Evolutionary conservation across 2,888 invertebrate species (phyloP), one percentile per base, ranked within the genome.

Genomic region (Hydroisotoma schaefferi): DNA sequence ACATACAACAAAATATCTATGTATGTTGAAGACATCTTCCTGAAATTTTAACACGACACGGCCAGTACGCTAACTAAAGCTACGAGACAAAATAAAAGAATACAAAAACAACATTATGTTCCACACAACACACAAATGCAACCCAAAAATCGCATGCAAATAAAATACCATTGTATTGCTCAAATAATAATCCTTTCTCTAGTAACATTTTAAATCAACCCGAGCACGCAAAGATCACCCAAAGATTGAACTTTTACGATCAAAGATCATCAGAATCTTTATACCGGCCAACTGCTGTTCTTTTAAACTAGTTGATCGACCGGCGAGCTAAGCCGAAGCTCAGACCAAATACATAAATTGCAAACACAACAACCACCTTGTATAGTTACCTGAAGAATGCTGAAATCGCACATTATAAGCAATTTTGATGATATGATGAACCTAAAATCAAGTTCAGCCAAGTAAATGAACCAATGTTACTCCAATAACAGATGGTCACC

Each of bases 291-390:
- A 40, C 46, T 46, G 46, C 23, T 46, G 46, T 25, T 46, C 46
- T 46, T 23, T 46, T 23, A 46, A 23, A 46, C 23, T 46, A 46
- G 46, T 46, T 46, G 46, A 46, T 46, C 46, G 46, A 23, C 46
- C 46, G 46, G 46, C 23, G 46, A 46, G 25, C 20, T 46, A 22
- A 46, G 25, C 46, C 46, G n/a, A 43, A 33, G 33, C 43, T 12
- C 23, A 46, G 23, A 40, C 5, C n/a, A 6, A 43, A 46, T 8
- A 46, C 23, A 46, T 8, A 46, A 46, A 46, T 46, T 23, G 46
- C 46, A 46, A 46, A 46, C 25, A 6, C 46, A 23, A n/a, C n/a
- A n/a, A n/a, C 20, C n/a, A 5, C 40, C 46, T 25, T 46, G 22
- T 23, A 22, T 18, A 46, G 46, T 46, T 46, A 46, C 22, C 20